Conservation (phyloP, 2,888 invertebrate genomes). For the Phaonia tiefii region DNA sequence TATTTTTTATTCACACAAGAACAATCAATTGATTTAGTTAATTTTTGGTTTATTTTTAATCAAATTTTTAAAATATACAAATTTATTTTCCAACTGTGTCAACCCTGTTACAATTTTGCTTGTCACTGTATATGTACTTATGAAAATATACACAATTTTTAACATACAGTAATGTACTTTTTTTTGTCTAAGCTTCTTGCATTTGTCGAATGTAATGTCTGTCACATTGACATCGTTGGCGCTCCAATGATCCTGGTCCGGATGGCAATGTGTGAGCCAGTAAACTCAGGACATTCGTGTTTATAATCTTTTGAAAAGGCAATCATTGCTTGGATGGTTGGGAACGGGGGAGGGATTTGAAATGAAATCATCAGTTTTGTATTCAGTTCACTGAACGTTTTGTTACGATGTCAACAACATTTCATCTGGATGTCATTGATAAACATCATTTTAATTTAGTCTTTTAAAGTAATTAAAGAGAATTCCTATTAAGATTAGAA, state of each 20-base stretch:
- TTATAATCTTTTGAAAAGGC: no score
- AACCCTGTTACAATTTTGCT: no score
- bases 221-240: neutral
- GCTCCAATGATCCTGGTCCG: neutral
- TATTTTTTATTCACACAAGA: no score
- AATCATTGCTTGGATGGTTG: no score
- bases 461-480: constrained; percentile 10
- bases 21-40: no score
- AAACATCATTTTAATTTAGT: constrained; percentile 7
- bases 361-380: constrained; percentile 39
- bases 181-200: neutral
- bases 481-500: constrained; percentile 9
- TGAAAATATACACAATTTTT: neutral
- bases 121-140: no score
- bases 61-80: no score
- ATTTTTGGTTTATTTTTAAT: no score
- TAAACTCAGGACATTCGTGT: no score
- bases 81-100: no score
- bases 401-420: constrained; percentile 32
- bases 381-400: constrained; percentile 53
- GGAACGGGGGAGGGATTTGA: constrained; percentile 25
- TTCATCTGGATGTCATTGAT: constrained; percentile 7
- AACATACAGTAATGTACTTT: constrained; percentile 3
- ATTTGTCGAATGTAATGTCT: neutral
- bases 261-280: no score